Percentiles rank a stretch among this genome's conserved stretches.
Evolutionary conservation across 2,113 vertebrate species (phyloP).

Genomic region (Phodopus roborovskii): DNA sequence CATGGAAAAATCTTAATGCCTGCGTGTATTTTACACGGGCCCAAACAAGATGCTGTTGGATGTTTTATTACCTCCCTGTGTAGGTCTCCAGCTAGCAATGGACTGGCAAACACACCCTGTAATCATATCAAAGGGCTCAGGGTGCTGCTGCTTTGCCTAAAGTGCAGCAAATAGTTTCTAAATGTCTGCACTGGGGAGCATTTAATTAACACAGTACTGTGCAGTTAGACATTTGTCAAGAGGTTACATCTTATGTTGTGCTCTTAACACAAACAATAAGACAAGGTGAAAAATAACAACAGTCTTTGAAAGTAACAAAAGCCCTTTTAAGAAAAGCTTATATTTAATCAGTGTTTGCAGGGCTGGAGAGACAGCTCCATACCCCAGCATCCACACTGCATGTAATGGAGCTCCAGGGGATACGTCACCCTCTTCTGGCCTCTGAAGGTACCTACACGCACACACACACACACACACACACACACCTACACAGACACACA

Average conservation of each 20-base stretch:
- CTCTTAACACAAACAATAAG: background rate
- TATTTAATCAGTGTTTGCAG: background rate
- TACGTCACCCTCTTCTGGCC: background rate
- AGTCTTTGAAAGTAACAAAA: background rate
- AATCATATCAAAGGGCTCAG: background rate
- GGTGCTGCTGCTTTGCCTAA: background rate
- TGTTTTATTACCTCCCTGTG: background rate
- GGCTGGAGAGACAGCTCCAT: background rate
- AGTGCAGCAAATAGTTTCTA: background rate
- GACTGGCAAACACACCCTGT: background rate
- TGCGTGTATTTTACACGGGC: background rate
- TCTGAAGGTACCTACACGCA: background rate
- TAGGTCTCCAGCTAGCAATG: background rate
- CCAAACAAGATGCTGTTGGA: background rate
- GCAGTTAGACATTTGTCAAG: background rate
- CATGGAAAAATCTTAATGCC: background rate
- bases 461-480: background rate
- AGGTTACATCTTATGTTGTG: background rate
- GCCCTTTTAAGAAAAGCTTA: background rate
- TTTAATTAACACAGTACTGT: background rate
- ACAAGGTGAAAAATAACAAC: background rate
- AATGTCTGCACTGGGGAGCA: background rate
- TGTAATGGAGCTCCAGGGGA: background rate
- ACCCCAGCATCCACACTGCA: background rate
- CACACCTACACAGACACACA: background rate